Percentiles rank a stretch among this genome's conserved stretches.
Evolutionary conservation across 2,888 invertebrate species (phyloP).

Genomic region (Hedya salicella): DNA sequence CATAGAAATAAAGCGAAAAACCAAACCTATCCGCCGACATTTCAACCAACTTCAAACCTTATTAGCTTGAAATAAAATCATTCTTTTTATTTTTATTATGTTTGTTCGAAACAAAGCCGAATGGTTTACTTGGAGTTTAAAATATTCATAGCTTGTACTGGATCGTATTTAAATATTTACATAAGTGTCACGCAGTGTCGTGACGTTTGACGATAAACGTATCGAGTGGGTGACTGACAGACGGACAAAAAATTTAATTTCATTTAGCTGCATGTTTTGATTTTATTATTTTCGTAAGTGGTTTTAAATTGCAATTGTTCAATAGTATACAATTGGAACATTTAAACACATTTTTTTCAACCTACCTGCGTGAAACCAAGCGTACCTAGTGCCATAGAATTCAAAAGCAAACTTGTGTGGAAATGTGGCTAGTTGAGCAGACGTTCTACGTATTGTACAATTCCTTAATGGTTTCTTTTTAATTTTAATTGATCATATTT

Average conservation of each 20-base stretch:
- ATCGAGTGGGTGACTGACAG: slow-evolving; percentile 72
- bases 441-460: no score
- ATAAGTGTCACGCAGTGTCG: slow-evolving; percentile 84
- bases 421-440: no score
- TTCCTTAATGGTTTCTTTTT: no score
- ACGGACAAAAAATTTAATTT: slow-evolving; percentile 45
- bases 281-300: neutral
- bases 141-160: slow-evolving; percentile 86
- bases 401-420: no score
- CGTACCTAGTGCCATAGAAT: no score
- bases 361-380: no score
- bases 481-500: no score
- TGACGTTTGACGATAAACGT: slow-evolving; percentile 83
- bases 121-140: slow-evolving; percentile 84
- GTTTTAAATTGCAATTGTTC: no score
- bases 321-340: no score
- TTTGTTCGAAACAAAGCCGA: slow-evolving; percentile 72
- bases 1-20: slow-evolving; percentile 74
- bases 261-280: slow-evolving; percentile 4
- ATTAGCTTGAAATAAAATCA: slow-evolving; percentile 60
- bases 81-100: slow-evolving; percentile 64
- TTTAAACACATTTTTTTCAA: no score
- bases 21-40: slow-evolving; percentile 55
- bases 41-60: slow-evolving; percentile 64
- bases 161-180: slow-evolving; percentile 86